Base-by-base conservation (phyloP, 2,113 vertebrate genomes). In the Macquaria ambigua region DNA sequence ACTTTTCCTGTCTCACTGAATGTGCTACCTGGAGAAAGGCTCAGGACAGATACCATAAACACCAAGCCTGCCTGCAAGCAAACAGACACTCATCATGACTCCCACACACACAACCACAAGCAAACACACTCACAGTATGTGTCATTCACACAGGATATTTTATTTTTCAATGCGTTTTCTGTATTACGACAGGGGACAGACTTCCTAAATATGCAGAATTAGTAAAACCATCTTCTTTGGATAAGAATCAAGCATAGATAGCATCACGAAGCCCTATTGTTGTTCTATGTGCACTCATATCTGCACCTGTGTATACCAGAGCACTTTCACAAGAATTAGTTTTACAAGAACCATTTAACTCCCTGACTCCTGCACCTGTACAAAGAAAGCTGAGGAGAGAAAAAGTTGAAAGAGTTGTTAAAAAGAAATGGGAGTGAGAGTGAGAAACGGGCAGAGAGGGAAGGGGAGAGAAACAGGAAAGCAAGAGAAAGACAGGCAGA, bases 351-450 rank as follows among this genome's bases (percentile, higher is more conserved):
- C 20, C 62, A 68, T 53, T 15, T n/a, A 62, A 55, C 39, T 39
- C 62, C 74, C 25, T 63, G 58, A 82, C 61, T 75, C 77, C 59
- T 23, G 68, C 59, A 82, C 64, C 55, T 79, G 37, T 14, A 52
- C 16, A 2, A 21, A 72, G 71, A 69, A 71, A 74, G 43, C 43
- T n/a, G 46, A 48, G 34, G 43, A 43, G 21, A 5, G 21, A 28
- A 76, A 43, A 62, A 23, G 56, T 50, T 74, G 25, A 76, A 83
- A 89, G 67, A 86, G n/a, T 84, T 90, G 89, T 86, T 86, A 80
- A 89, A 90, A 87, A 89, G 87, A 89, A 90, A 85, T 90, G 79
- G 63, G 68, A 77, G 50, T 43, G 34, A 25, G 68, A 74, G 66
- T 66, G 62, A 69, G 79, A 81, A 58, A 41, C 25, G 1, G 56